A percentile compares a stretch with the other conserved stretches of the same genome.
Conservation (phyloP, 2,113 vertebrate genomes). For the Takifugu bimaculatus region DNA sequence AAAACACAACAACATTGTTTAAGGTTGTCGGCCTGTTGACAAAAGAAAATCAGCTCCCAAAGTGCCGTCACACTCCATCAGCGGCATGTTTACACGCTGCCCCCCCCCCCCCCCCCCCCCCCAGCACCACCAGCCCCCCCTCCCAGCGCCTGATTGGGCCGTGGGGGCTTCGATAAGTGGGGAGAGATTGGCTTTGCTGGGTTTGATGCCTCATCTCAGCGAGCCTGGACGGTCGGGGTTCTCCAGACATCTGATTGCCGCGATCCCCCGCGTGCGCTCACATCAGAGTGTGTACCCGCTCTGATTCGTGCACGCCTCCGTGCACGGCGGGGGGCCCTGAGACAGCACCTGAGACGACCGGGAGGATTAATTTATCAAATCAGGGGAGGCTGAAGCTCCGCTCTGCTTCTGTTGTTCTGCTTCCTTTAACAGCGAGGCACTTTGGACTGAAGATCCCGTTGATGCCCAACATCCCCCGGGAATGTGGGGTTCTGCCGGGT, state of each 20-base stretch:
- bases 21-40: slow-evolving; percentile 6
- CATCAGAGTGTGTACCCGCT: slow-evolving; percentile 56
- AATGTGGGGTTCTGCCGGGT: too few species aligned
- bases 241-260: slow-evolving; percentile 65
- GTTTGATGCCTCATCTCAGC: slow-evolving; percentile 30
- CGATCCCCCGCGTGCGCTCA: slow-evolving; percentile 59
- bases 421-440: too few species aligned
- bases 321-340: slow-evolving; percentile 28
- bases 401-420: too few species aligned
- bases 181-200: slow-evolving; percentile 57
- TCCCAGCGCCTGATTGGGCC: slow-evolving; percentile 52
- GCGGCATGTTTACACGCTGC: slow-evolving; percentile 50
- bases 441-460: too few species aligned
- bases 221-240: slow-evolving; percentile 8
- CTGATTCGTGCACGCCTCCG: slow-evolving; percentile 39
- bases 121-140: too few species aligned
- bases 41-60: slow-evolving; percentile 28
- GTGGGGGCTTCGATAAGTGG: slow-evolving; percentile 59
- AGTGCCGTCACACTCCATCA: slow-evolving; percentile 41
- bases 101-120: too few species aligned
- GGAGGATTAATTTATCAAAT: slow-evolving; percentile 19
- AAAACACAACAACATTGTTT: too few species aligned
- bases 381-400: neutral
- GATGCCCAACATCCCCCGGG: too few species aligned
- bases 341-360: slow-evolving; percentile 1